A percentile compares a stretch with the other conserved stretches of the same genome.
phyloP scores from a whole-genome alignment of 2,797 vertebrate genomes.

The Otus scops region DNA sequence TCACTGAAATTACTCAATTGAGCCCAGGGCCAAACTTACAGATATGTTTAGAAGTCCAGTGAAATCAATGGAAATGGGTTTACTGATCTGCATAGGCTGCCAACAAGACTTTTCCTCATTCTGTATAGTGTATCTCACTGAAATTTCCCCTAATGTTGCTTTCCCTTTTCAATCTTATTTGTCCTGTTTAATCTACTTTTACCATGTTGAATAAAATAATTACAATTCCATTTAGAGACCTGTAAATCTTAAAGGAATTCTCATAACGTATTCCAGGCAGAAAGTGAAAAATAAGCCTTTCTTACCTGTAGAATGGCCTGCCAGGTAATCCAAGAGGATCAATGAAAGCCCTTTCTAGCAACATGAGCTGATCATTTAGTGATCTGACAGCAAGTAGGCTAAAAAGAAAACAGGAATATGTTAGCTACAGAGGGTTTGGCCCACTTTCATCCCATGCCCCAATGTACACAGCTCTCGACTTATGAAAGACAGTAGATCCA shows the following conservation, averaged over 20 bases:
- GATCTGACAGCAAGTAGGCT: conserved; percentile 85
- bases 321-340: conserved; percentile 92
- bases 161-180: background rate
- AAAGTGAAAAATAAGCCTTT: background rate
- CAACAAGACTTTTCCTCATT: background rate
- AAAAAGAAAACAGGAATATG: background rate
- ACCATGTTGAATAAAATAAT: background rate
- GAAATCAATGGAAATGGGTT: background rate
- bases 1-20: background rate
- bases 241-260: background rate
- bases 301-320: conserved; percentile 92
- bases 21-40: background rate
- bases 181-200: background rate
- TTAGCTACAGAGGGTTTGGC: background rate
- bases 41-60: background rate
- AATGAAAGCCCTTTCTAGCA: conserved; percentile 91
- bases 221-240: background rate
- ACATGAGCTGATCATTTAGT: conserved; percentile 93
- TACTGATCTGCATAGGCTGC: background rate
- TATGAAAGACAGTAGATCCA: background rate
- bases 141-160: background rate
- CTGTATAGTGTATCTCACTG: background rate
- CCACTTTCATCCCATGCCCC: background rate
- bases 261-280: background rate
- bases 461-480: background rate